Conservation (phyloP, 2,888 invertebrate genomes). For the Cryptus armator region DNA sequence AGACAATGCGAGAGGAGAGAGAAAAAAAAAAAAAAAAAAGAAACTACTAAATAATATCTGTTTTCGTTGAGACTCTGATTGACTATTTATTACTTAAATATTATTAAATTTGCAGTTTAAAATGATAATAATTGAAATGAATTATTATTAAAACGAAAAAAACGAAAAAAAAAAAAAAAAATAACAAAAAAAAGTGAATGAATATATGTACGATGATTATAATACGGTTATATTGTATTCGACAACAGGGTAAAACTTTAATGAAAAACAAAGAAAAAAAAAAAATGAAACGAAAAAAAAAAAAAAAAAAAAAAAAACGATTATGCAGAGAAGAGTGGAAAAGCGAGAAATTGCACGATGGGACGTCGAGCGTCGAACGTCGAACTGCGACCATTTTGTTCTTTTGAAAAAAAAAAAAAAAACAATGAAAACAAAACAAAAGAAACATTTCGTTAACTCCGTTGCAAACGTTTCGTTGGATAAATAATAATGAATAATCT, state of each 20-base stretch:
- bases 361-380: slow-evolving; percentile 75
- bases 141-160: slow-evolving; percentile 68
- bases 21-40: slow-evolving; percentile 6
- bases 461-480: slow-evolving; percentile 16
- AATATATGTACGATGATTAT: slow-evolving; percentile 77
- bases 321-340: slow-evolving; percentile 23
- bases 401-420: slow-evolving; percentile 7
- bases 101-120: slow-evolving; percentile 68
- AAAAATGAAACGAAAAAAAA: slow-evolving; percentile 59
- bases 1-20: neutral
- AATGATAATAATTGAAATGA: slow-evolving; percentile 64
- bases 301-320: slow-evolving; percentile 52
- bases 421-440: neutral
- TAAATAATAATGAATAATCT: slow-evolving; percentile 54
- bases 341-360: slow-evolving; percentile 48
- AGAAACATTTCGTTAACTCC: slow-evolving; percentile 35
- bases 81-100: slow-evolving; percentile 72
- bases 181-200: slow-evolving; percentile 69
- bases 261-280: slow-evolving; percentile 68
- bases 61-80: slow-evolving; percentile 72
- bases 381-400: slow-evolving; percentile 82
- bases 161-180: slow-evolving; percentile 44
- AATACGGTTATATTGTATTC: slow-evolving; percentile 82
- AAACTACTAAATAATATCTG: slow-evolving; percentile 59
- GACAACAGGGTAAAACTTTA: slow-evolving; percentile 83